Conservation (phyloP, 2,888 invertebrate species). For the Sphaerophoria rueppellii region DNA sequence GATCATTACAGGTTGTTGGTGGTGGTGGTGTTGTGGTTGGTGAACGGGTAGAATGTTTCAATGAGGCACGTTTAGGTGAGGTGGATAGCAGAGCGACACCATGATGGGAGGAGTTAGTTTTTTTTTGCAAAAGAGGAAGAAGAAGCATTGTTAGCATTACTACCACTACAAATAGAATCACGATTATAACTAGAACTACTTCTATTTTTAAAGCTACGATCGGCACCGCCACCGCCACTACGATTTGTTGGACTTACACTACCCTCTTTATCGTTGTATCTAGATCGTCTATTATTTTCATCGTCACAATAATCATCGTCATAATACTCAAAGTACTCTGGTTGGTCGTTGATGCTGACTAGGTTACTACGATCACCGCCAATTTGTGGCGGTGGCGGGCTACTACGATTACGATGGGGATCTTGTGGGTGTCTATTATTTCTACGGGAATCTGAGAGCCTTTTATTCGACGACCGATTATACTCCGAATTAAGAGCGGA, state of each 20-base stretch:
- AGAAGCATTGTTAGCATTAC: slow-evolving; percentile 85
- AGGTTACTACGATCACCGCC: slow-evolving; percentile 79
- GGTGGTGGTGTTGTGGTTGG: slow-evolving; percentile 79
- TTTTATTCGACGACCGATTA: slow-evolving; percentile 69
- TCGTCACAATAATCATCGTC: slow-evolving; percentile 74
- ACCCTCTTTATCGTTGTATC: slow-evolving; percentile 38
- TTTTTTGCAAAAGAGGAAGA: slow-evolving; percentile 84
- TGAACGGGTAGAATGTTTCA: slow-evolving; percentile 79
- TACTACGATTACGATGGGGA: slow-evolving; percentile 73
- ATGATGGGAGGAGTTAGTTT: slow-evolving; percentile 78
- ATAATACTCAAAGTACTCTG: slow-evolving; percentile 83
- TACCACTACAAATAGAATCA: slow-evolving; percentile 84
- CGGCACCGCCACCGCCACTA: slow-evolving; percentile 54
- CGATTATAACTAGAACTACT: slow-evolving; percentile 81
- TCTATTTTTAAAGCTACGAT: slow-evolving; percentile 77
- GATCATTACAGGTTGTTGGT: slow-evolving; percentile 73
- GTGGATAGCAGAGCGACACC: slow-evolving; percentile 80
- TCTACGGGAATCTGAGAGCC: slow-evolving; percentile 61
- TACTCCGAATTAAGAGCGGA: slow-evolving; percentile 64
- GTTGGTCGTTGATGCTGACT: slow-evolving; percentile 84
- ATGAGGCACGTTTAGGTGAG: slow-evolving; percentile 80
- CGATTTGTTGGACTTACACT: slow-evolving; percentile 53
- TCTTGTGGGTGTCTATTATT: slow-evolving; percentile 53
- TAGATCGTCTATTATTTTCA: slow-evolving; percentile 15
- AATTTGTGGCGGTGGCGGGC: slow-evolving; percentile 75